phyloP scores from a whole-genome alignment of 2,888 invertebrate species.

The Oscheius sp. region DNA sequence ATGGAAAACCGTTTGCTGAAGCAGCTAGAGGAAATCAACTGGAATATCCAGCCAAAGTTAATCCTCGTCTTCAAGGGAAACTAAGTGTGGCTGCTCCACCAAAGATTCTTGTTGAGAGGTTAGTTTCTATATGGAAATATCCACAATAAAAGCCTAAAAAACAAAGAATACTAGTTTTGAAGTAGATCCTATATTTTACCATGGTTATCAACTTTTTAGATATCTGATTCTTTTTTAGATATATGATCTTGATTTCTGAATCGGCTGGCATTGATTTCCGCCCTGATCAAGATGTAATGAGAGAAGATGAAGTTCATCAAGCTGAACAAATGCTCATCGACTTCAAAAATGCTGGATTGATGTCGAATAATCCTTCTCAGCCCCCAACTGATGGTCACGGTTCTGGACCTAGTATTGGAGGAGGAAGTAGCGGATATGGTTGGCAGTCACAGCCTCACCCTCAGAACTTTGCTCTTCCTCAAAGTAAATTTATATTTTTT shows the following conservation, averaged over 20 bases:
- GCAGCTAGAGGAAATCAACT: constrained; percentile 85
- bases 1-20: constrained; percentile 91
- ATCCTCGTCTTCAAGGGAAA: constrained; percentile 81
- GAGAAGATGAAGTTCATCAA: constrained; percentile 64
- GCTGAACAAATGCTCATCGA: constrained; percentile 70
- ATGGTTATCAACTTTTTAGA: neutral
- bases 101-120: constrained; percentile 90
- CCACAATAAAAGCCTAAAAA: neutral
- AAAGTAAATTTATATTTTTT: constrained; percentile 8
- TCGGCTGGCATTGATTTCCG: constrained; percentile 92
- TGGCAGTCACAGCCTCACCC: constrained; percentile 31
- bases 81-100: constrained; percentile 92
- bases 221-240: constrained; percentile 54
- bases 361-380: neutral
- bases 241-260: constrained; percentile 93
- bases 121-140: too few relatives aligned
- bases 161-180: neutral
- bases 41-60: constrained; percentile 71
- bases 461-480: neutral
- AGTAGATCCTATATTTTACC: too few relatives aligned
- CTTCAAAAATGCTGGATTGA: constrained; percentile 58
- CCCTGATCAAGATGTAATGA: constrained; percentile 83
- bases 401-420: constrained; percentile 17
- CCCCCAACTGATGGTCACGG: constrained; percentile 7
- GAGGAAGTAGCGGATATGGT: constrained; percentile 29